Evolutionary conservation across 2,888 invertebrate species (phyloP), one percentile per base, ranked within the genome.

Genomic region (Thyatira batis): DNA sequence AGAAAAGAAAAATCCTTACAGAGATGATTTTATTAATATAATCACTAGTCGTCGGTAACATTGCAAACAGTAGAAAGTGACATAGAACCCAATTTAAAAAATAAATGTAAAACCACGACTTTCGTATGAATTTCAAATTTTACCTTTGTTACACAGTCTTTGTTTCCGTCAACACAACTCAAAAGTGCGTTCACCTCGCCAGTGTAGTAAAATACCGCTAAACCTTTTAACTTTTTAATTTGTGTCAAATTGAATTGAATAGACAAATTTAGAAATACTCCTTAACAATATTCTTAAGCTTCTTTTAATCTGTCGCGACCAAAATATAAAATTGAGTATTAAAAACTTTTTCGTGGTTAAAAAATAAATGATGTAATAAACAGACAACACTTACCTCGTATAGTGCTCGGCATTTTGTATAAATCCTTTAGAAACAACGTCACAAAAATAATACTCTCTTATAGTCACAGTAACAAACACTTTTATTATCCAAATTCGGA

Each of bases 341-440:
- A n/a, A n/a, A n/a, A n/a, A n/a, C n/a, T n/a, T n/a, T n/a, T n/a
- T n/a, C n/a, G n/a, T n/a, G n/a, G n/a, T n/a, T n/a, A n/a, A n/a
- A n/a, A n/a, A n/a, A n/a, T n/a, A n/a, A n/a, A n/a, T n/a, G n/a
- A n/a, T n/a, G n/a, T n/a, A n/a, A n/a, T n/a, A n/a, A n/a, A n/a
- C n/a, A n/a, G n/a, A n/a, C n/a, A 50, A 53, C 63, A 80, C 87
- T 84, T 66, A 92, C 92, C 92, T 92, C 92, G 69, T 73, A 92
- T 92, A 63, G 92, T 92, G 71, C 92, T 92, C 60, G 92, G 92
- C 92, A 92, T 92, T 82, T 87, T 92, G 85, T 52, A 65, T 67
- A 77, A 75, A 84, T 85, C 87, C 84, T 82, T 67, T 59, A 65
- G 52, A 49, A 57, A 51, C 53, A 52, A 51, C 55, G 60, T 61